Evolutionary conservation across 2,797 vertebrate genomes (phyloP).

Genomic region (Sebastes variabilis): DNA sequence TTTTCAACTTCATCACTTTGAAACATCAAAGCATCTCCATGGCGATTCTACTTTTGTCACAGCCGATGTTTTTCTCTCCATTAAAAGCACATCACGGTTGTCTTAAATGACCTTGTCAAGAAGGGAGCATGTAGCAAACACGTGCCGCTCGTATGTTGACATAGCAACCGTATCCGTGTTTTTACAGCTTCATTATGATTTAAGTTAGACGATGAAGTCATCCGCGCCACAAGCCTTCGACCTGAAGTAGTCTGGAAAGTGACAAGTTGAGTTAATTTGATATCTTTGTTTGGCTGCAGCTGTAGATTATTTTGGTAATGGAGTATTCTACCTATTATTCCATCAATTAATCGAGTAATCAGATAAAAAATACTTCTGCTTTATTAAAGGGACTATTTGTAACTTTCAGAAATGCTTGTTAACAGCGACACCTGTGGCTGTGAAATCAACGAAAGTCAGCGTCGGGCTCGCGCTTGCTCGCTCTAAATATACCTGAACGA

Average conservation of each 20-base stretch:
- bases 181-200: conserved; percentile 56
- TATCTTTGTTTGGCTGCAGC: conserved; percentile 48
- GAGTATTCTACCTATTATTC: background rate
- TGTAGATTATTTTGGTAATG: background rate
- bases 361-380: no score
- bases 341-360: background rate
- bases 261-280: conserved; percentile 39
- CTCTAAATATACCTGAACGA: no score
- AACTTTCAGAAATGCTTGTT: no score
- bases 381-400: no score
- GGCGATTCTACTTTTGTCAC: background rate
- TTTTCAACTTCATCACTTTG: background rate
- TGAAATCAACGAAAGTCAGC: no score
- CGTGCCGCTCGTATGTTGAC: conserved; percentile 42
- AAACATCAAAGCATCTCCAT: background rate
- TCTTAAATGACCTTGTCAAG: background rate
- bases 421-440: no score
- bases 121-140: background rate
- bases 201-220: conserved; percentile 64
- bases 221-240: conserved; percentile 35
- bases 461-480: no score
- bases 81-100: background rate
- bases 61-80: conserved; percentile 5
- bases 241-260: conserved; percentile 51
- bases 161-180: conserved; percentile 66